Evolutionary conservation across 2,113 vertebrate species (phyloP).

Genomic region (Sterna hirundo): DNA sequence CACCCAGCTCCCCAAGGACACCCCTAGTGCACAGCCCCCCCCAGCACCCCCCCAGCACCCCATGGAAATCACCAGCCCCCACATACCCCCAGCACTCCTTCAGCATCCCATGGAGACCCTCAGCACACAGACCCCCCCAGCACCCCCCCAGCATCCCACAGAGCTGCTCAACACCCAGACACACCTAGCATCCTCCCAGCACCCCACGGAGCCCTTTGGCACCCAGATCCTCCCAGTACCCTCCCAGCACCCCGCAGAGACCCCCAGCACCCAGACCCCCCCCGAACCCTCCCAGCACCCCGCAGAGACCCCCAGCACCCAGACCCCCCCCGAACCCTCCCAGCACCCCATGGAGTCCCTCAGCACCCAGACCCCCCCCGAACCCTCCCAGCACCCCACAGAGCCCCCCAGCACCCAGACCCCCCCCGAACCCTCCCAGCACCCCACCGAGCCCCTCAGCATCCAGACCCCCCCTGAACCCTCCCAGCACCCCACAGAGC

Average conservation of each 20-base stretch:
- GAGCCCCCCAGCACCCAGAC: not conserved
- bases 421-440: not conserved
- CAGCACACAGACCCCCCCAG: not conserved
- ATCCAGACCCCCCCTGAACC: not conserved
- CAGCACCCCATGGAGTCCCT: not conserved
- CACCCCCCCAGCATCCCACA: no score
- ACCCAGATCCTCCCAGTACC: not conserved
- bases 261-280: not conserved
- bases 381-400: no score
- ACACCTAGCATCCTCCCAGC: not conserved
- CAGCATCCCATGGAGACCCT: no score
- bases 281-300: no score
- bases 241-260: no score
- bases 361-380: not conserved
- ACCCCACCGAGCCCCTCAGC: not conserved
- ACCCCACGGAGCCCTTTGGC: not conserved
- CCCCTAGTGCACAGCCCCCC: not conserved
- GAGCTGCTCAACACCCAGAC: no score
- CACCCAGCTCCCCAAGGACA: not conserved
- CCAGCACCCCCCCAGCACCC: no score
- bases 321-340: rapidly evolving
- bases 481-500: rapidly evolving
- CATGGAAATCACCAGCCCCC: not conserved
- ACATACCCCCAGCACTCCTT: not conserved
- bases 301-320: not conserved